Percentiles rank a stretch among this genome's conserved stretches.
Evolutionary conservation across 2,888 invertebrate species (phyloP).

Genomic region (Nebria brevicollis): DNA sequence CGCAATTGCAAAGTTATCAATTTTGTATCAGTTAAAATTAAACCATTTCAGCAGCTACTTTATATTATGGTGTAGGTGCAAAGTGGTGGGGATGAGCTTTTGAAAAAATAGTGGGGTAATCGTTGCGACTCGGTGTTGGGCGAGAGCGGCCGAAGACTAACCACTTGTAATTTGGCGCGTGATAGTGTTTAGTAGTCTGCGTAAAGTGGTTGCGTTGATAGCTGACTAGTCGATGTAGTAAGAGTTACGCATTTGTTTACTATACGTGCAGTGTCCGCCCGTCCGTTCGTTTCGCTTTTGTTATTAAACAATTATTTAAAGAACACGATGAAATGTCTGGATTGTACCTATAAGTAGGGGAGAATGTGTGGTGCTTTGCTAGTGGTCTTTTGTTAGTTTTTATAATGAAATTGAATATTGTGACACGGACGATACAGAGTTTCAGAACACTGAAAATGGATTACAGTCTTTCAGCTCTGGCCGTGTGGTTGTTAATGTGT

Average conservation of each 20-base stretch:
- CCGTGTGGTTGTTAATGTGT: slow-evolving; percentile 52
- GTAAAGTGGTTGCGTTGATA: slow-evolving; percentile 4
- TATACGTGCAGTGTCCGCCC: not conserved
- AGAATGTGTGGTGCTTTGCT: not conserved
- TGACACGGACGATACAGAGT: slow-evolving; percentile 47
- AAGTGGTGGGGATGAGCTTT: slow-evolving; percentile 8
- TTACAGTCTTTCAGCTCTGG: slow-evolving; percentile 50
- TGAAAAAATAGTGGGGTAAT: not conserved
- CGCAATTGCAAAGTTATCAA: not conserved
- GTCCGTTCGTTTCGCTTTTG: not conserved
- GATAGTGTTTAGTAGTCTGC: not conserved
- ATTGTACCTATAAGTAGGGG: not conserved
- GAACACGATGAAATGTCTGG: slow-evolving; percentile 3
- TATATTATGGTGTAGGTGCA: not conserved
- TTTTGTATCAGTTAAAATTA: not conserved
- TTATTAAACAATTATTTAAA: not conserved
- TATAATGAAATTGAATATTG: not conserved
- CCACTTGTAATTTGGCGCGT: slow-evolving; percentile 32
- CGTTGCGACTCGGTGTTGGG: not conserved
- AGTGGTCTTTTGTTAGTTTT: not conserved
- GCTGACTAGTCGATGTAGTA: not conserved
- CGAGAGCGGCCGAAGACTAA: slow-evolving; percentile 5
- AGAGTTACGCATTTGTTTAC: slow-evolving; percentile 8
- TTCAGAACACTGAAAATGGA: slow-evolving; percentile 50
- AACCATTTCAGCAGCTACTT: not conserved